These are phyloP conservation scores for Anastatus disparis DNA, from an alignment of 1,140 invertebrate genomes.

Conservation along the genomic window DNA sequence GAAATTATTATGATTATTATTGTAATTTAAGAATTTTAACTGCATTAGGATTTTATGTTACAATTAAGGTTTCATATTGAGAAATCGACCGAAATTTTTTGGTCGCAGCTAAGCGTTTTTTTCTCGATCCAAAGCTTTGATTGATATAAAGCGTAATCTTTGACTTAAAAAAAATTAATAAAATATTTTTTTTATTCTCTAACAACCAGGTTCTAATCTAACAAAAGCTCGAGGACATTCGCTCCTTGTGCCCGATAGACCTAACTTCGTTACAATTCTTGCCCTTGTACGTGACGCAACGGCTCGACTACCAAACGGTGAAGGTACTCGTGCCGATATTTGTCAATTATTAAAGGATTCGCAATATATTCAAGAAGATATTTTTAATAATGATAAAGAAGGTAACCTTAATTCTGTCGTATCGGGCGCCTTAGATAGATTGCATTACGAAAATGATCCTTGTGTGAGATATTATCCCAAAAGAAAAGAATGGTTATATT, in stretches of 20 bases:
- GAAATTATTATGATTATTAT: too few species aligned
- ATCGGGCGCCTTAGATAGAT: slow-evolving; percentile 86
- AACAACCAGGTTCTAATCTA: slow-evolving; percentile 64
- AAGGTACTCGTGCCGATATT: slow-evolving; percentile 91
- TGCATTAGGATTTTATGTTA: too few species aligned
- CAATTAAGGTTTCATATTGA: too few species aligned
- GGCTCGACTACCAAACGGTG: slow-evolving; percentile 91
- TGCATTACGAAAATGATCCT: slow-evolving; percentile 90
- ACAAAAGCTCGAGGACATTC: slow-evolving; percentile 85
- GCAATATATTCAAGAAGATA: slow-evolving; percentile 79
- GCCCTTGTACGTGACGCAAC: slow-evolving; percentile 92
- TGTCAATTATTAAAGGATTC: slow-evolving; percentile 86
- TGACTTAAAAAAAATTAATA: neutral
- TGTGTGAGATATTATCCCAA: slow-evolving; percentile 91
- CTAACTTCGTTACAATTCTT: slow-evolving; percentile 91
- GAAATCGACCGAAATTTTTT: too few species aligned
- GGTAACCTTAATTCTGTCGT: slow-evolving; percentile 82
- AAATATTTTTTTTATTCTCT: slow-evolving; percentile 33
- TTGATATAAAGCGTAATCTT: too few species aligned
- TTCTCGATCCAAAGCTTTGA: too few species aligned
- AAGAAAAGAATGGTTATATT: slow-evolving; percentile 90
- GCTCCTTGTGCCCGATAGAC: slow-evolving; percentile 83
- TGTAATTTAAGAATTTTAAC: too few species aligned
- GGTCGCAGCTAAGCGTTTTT: too few species aligned
- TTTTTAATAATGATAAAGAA: slow-evolving; percentile 62